Evolutionary conservation across 2,797 vertebrate genomes (phyloP).

Genomic region (Ctenopoma multispine): DNA sequence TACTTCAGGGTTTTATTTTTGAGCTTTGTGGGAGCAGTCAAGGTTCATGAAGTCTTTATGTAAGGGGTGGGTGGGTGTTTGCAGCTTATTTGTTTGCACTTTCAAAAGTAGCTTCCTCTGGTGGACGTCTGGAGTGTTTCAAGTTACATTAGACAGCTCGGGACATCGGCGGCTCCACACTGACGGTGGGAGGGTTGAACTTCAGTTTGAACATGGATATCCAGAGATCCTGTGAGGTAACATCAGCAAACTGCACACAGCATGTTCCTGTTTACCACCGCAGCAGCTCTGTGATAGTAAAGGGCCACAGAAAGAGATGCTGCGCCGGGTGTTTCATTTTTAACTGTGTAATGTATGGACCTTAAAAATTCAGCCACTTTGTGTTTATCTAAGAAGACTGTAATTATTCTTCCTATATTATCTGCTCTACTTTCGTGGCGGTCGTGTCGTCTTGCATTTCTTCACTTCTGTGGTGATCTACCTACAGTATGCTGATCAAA

Average conservation of each 20-base stretch:
- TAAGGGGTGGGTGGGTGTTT: background rate
- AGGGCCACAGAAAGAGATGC: no score
- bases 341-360: no score
- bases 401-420: background rate
- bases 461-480: background rate
- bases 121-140: background rate
- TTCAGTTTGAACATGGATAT: slow-evolving; percentile 12
- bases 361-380: background rate
- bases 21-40: slow-evolving; percentile 6
- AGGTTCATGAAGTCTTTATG: slow-evolving; percentile 3
- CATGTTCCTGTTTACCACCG: background rate
- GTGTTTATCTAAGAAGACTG: background rate
- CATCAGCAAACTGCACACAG: background rate
- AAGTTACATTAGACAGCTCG: background rate
- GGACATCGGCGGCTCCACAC: background rate
- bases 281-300: background rate
- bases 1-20: slow-evolving; percentile 15
- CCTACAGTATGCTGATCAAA: slow-evolving; percentile 10
- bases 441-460: background rate
- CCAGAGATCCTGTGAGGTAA: background rate
- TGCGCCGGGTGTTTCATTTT: no score
- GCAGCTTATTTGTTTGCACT: background rate
- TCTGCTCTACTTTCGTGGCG: no score
- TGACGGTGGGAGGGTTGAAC: background rate
- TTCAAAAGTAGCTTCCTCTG: slow-evolving; percentile 6